A percentile compares a stretch with the other conserved stretches of the same genome.
These are phyloP conservation scores for Dendrocopos noguchii DNA, from an alignment of 2,113 vertebrate genomes.

Conservation along the genomic window DNA sequence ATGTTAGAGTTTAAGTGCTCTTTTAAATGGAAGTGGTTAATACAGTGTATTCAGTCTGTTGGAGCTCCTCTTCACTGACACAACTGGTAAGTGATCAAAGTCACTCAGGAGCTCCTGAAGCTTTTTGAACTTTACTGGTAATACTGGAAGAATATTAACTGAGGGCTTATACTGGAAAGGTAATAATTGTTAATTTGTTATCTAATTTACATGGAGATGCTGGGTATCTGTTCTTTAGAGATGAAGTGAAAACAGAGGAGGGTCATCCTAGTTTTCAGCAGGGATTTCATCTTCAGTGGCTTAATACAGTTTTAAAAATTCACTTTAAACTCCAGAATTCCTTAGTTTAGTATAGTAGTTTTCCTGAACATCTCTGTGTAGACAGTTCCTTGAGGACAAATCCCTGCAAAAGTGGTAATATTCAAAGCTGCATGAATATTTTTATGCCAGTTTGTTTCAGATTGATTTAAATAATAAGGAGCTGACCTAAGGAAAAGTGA, in stretches of 20 bases:
- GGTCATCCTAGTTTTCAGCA: not conserved
- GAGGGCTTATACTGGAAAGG: not conserved
- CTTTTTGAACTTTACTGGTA: not conserved
- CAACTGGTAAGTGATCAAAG: not conserved
- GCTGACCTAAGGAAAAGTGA: not conserved
- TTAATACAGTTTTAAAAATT: not conserved
- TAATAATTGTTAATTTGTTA: not conserved
- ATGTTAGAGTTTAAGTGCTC: not conserved
- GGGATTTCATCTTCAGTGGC: not conserved
- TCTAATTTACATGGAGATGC: not conserved
- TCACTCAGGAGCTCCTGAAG: not conserved
- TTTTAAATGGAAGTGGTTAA: not conserved
- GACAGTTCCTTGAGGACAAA: not conserved
- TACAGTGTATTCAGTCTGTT: not conserved
- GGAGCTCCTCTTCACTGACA: not conserved
- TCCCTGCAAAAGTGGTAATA: not conserved
- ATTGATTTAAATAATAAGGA: not conserved
- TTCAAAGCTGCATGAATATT: not conserved
- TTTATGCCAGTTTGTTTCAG: not conserved
- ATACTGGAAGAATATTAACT: not conserved
- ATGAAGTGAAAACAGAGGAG: not conserved
- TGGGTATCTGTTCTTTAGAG: not conserved
- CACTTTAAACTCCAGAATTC: not conserved
- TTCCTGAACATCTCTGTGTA: not conserved
- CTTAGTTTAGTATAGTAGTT: not conserved